Evolutionary conservation across 2,113 vertebrate genomes (phyloP).

Genomic region (Sinocyclocheilus anophthalmus): DNA sequence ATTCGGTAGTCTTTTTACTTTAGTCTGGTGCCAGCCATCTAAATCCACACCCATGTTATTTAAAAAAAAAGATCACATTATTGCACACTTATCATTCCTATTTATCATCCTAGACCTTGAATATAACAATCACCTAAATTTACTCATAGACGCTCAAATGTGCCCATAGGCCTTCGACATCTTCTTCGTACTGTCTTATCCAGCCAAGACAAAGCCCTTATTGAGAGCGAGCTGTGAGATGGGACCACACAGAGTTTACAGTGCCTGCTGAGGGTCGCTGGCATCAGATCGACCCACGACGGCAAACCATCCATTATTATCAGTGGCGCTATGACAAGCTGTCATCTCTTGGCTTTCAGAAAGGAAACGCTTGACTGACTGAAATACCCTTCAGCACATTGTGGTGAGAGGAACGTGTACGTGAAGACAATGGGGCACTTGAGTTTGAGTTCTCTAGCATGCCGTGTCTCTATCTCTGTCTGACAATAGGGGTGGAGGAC

Average conservation of each 20-base stretch:
- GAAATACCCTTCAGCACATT: conserved; percentile 35
- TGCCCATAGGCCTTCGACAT: background rate
- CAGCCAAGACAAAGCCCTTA: conserved; percentile 33
- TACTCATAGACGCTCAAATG: background rate
- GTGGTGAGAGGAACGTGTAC: background rate
- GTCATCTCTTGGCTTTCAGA: conserved; percentile 47
- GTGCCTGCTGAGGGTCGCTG: conserved; percentile 5
- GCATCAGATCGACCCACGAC: conserved; percentile 26
- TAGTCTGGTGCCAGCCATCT: background rate
- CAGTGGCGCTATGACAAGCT: conserved; percentile 43
- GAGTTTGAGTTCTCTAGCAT: conserved; percentile 17
- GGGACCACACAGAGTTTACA: conserved; percentile 55
- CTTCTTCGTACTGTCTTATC: background rate
- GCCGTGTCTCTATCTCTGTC: background rate
- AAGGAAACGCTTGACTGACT: conserved; percentile 46
- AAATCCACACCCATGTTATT: background rate
- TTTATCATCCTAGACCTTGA: background rate
- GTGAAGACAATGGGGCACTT: conserved; percentile 32
- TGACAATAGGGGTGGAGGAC: conserved; percentile 44
- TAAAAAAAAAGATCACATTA: background rate
- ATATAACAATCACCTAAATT: background rate
- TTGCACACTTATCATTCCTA: background rate
- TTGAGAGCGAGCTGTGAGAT: conserved; percentile 17
- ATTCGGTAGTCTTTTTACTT: background rate
- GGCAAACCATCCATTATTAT: conserved; percentile 45